Conservation (phyloP, 1,140 invertebrate species). For the Drosophila pseudoobscura region DNA sequence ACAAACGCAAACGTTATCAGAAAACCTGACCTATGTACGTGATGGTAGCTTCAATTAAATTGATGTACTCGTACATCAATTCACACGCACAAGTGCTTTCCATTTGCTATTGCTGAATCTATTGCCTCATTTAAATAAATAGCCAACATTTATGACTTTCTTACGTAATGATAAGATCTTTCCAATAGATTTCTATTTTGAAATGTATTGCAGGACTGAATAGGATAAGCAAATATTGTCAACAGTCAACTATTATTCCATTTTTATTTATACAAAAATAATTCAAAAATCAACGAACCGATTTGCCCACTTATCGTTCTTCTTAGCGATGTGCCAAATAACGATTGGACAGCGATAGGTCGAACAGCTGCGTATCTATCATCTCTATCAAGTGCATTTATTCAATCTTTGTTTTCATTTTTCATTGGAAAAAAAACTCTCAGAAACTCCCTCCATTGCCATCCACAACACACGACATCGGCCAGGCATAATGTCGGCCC, state of each 20-base stretch:
- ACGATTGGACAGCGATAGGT: too few species aligned
- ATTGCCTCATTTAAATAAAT: slow-evolving; percentile 60
- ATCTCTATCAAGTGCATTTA: too few species aligned
- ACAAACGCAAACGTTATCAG: slow-evolving; percentile 43
- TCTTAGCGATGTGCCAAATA: too few species aligned
- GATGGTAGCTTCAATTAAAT: slow-evolving; percentile 49
- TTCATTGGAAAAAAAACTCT: background rate
- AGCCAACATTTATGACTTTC: slow-evolving; percentile 23
- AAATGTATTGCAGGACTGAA: slow-evolving; percentile 6
- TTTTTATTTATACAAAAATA: too few species aligned
- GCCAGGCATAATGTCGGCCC: slow-evolving; percentile 81
- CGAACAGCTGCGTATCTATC: background rate
- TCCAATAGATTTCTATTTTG: slow-evolving; percentile 7
- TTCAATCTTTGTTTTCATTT: too few species aligned
- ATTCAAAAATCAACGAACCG: too few species aligned
- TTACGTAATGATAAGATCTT: slow-evolving; percentile 51
- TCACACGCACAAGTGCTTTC: slow-evolving; percentile 67
- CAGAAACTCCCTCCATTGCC: slow-evolving; percentile 10
- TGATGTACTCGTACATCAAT: slow-evolving; percentile 24
- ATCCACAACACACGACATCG: slow-evolving; percentile 20
- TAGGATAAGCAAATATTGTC: slow-evolving; percentile 1
- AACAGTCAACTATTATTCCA: too few species aligned
- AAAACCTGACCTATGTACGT: slow-evolving; percentile 52
- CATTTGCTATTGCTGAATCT: slow-evolving; percentile 28
- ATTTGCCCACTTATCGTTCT: too few species aligned